Base-by-base conservation (phyloP, 2,113 vertebrate species). In the Cyphotilapia sp. region DNA sequence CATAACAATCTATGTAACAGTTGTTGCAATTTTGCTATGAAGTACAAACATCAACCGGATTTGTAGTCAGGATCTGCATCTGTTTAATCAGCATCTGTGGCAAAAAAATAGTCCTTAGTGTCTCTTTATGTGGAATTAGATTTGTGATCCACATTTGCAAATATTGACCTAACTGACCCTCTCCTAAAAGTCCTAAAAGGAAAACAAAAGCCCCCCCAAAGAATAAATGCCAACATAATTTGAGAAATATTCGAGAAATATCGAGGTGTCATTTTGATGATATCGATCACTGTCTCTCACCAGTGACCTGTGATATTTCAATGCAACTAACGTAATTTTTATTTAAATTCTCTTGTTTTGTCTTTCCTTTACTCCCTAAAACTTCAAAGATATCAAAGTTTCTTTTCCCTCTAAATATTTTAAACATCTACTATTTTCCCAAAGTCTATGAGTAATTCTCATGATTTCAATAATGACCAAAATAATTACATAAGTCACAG, bases 301-400 rank as follows among this genome's bases (percentile, higher is more conserved):
- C 7, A 5, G 61, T 66, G 33, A 22, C 33, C 10, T 66, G 61
- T 66, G 33, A 66, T 66, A 38, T 66, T 66, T 38, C 1, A n/a
- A 12, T 66, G 31, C 61, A 66, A 35, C 17, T 12, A 35, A 12
- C 0, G 0, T 0, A 63, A 7, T n/a, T 63, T 12, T 63, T 35
- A n/a, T 63, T 63, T 35, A 63, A 69, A 42, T 71, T 14, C n/a
- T 71, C 66, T 71, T 42, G 66, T 42, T 71, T 42, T 71, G 1
- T 24, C 66, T 71, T 71, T 24, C 38, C 5, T 42, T 42, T 42
- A 24, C n/a, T 24, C 35, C 2, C 38, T 24, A 42, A 24, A 71
- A 24, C n/a, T 24, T 42, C 66, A 71, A 71, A 42, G n/a, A 16
- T 22, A 71, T 66, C 31, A 12, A 66, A 12, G 61, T n/a, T 74